phyloP scores from a whole-genome alignment of 2,797 vertebrate genomes.

The Triplophysa yarkandensis region DNA sequence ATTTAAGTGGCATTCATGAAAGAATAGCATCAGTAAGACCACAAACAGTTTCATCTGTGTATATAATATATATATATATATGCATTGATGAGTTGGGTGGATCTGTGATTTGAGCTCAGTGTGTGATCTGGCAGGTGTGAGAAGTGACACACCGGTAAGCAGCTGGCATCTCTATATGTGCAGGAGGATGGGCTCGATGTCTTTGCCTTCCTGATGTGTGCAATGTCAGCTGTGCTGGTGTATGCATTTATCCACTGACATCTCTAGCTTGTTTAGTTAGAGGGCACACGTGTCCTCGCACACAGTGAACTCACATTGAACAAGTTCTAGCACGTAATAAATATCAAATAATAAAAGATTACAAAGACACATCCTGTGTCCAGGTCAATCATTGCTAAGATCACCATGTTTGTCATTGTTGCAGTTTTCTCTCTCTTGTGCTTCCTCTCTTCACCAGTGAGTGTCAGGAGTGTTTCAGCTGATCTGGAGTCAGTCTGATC shows the following conservation, averaged over 20 bases:
- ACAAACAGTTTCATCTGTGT: background rate
- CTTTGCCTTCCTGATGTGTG: conserved; percentile 73
- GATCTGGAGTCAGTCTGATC: background rate
- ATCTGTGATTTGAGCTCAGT: conserved; percentile 56
- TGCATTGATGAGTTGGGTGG: conserved; percentile 9
- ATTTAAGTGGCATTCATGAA: too few relatives aligned
- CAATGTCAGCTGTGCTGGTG: conserved; percentile 72
- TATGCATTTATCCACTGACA: conserved; percentile 66
- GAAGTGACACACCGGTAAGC: conserved; percentile 62
- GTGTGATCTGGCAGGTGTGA: conserved; percentile 74
- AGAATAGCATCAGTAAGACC: too few relatives aligned
- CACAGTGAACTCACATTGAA: too few relatives aligned
- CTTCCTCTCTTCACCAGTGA: conserved; percentile 18
- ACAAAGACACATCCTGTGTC: too few relatives aligned
- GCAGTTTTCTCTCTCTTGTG: background rate
- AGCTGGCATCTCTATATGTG: conserved; percentile 74
- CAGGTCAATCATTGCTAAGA: too few relatives aligned
- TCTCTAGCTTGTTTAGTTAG: too few relatives aligned
- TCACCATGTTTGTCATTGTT: too few relatives aligned
- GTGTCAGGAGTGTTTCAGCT: conserved; percentile 38
- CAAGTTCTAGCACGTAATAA: too few relatives aligned
- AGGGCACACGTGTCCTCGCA: too few relatives aligned
- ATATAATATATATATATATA: background rate
- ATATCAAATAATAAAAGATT: too few relatives aligned
- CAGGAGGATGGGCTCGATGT: conserved; percentile 42